These are phyloP conservation scores for Blennius ocellaris DNA, from an alignment of 2,113 vertebrate species.

Conservation along the genomic window DNA sequence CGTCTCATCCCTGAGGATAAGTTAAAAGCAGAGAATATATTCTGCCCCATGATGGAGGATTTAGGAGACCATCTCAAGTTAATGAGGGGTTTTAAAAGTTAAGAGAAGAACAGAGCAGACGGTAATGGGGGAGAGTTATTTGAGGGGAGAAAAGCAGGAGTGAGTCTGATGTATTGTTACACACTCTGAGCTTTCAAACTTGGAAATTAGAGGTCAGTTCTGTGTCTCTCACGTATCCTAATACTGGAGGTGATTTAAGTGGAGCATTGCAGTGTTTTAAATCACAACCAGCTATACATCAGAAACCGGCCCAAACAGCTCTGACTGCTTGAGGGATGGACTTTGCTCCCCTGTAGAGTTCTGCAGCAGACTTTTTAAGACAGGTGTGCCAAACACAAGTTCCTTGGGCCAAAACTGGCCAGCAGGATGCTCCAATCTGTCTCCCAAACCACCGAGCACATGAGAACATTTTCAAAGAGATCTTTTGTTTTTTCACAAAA, in stretches of 20 bases:
- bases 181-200: constrained; percentile 26
- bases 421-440: too few species aligned
- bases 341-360: too few species aligned
- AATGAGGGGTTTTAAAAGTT: constrained; percentile 62
- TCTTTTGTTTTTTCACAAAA: too few species aligned
- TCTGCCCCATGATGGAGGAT: constrained; percentile 52
- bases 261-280: not conserved
- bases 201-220: not conserved
- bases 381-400: too few species aligned
- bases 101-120: constrained; percentile 40
- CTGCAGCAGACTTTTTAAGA: too few species aligned
- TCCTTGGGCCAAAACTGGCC: too few species aligned
- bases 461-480: too few species aligned
- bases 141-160: constrained; percentile 12
- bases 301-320: too few species aligned
- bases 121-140: constrained; percentile 32
- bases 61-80: constrained; percentile 54
- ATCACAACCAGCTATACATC: too few species aligned
- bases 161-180: not conserved
- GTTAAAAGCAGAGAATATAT: constrained; percentile 44
- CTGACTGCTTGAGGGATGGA: too few species aligned
- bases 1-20: constrained; percentile 38
- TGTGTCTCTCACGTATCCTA: not conserved
- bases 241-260: not conserved
- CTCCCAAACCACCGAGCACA: too few species aligned